Percentiles rank a stretch among this genome's conserved stretches.
These are phyloP conservation scores for Drosophila ficusphila DNA, from an alignment of 1,140 invertebrate genomes.

Conservation along the genomic window DNA sequence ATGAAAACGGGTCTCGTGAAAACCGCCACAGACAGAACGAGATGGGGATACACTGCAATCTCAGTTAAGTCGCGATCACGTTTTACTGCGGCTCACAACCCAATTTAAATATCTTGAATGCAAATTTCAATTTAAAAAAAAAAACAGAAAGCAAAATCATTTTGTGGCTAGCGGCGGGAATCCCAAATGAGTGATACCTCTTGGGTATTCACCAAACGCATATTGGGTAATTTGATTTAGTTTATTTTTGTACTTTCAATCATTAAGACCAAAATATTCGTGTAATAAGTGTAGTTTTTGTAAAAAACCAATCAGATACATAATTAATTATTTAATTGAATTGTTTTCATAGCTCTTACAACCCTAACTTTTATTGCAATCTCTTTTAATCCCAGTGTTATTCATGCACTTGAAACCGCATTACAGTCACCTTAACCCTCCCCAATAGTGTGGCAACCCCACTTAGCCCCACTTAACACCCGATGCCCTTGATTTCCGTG, in stretches of 20 bases:
- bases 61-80: constrained; percentile 48
- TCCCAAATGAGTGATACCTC: constrained; percentile 21
- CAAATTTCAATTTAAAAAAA: constrained; percentile 51
- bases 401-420: neutral
- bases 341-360: too few relatives aligned
- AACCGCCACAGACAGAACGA: neutral
- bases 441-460: neutral
- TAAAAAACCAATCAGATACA: too few relatives aligned
- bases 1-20: constrained; percentile 8
- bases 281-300: too few relatives aligned
- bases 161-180: constrained; percentile 1
- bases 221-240: too few relatives aligned
- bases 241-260: too few relatives aligned
- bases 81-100: constrained; percentile 51
- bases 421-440: constrained; percentile 8
- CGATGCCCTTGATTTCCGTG: constrained; percentile 3
- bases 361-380: neutral
- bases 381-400: too few relatives aligned
- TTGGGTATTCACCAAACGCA: constrained; percentile 36
- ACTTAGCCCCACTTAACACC: constrained; percentile 31
- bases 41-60: constrained; percentile 3
- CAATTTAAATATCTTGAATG: constrained; percentile 68
- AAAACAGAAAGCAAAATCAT: constrained; percentile 18
- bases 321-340: neutral
- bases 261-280: too few relatives aligned